Evolutionary conservation across 2,888 invertebrate genomes (phyloP), one percentile per base, ranked within the genome.

Genomic region (Pyrgus malvae): DNA sequence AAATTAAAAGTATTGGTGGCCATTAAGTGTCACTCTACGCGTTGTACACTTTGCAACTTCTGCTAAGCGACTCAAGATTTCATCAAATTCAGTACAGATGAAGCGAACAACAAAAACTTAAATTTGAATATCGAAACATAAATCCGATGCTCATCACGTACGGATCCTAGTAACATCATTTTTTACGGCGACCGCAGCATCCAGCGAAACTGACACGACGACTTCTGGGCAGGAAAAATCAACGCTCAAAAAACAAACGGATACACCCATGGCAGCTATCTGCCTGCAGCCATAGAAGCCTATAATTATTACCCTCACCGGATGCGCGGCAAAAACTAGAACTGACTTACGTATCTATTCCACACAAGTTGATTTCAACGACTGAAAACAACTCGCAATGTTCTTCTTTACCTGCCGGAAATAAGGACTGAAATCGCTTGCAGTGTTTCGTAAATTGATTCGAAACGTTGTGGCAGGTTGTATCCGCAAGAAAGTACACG

Each of bases 311-410:
- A 71, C 70, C 73, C 68, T 75, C 71, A 61, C 75, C 80, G 83
- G 82, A 81, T 78, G 74, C 69, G 64, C 69, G 67, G 70, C 75
- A 82, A 81, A 82, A 83, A 83, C 70, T 75, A 59, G 75, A 66
- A 68, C 68, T 69, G 72, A 68, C 70, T 68, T 23, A 11, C 33
- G 25, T 48, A 48, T 17, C 27, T 7, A 7, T 17, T 6, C 17
- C 41, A 27, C 27, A 2, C 41, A 48, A 55, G 48, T 48, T 46
- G 11, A 5, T 6, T 16, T 2, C n/a, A 14, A 63, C 68, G 41
- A 21, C 16, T 16, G 46, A 56, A 58, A 56, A 44, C 49, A 54
- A 46, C 48, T 54, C n/a, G 29, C 48, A 6, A 58, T 51, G 57
- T 44, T 50, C 35, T 31, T 33, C 9, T 19, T 41, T 57, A 59